A percentile compares a stretch with the other conserved stretches of the same genome.
phyloP scores from a whole-genome alignment of 2,888 invertebrate species.

The Metallyticus violacea region DNA sequence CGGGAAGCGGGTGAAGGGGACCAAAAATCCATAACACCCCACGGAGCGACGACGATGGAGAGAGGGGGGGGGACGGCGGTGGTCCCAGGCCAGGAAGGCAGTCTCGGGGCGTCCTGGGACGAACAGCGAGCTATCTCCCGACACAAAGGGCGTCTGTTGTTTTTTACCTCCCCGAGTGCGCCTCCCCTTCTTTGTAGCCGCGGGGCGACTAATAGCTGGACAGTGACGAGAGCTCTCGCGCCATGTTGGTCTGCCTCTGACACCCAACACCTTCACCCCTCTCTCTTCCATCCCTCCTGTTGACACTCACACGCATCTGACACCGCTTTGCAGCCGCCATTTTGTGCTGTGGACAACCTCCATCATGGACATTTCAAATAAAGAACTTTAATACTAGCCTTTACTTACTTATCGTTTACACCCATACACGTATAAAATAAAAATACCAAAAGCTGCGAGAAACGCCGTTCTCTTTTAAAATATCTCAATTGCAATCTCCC shows the following conservation, averaged over 20 bases:
- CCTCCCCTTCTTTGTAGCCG: neutral
- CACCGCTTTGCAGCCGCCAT: neutral
- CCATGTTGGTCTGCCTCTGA: neutral
- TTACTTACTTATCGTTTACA: neutral
- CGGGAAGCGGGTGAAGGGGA: neutral
- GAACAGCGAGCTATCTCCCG: neutral
- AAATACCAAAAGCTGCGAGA: too few species aligned
- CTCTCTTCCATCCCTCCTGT: too few species aligned
- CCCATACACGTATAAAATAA: too few species aligned
- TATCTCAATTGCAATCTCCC: too few species aligned
- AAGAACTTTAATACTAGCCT: too few species aligned
- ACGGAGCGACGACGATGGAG: neutral
- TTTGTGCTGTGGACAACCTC: neutral
- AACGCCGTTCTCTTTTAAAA: too few species aligned
- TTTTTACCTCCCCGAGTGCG: too few species aligned
- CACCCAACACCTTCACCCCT: neutral
- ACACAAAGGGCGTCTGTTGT: neutral
- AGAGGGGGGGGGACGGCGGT: neutral
- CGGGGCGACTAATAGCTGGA: neutral
- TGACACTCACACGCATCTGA: neutral
- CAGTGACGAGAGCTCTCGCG: neutral
- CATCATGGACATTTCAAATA: neutral
- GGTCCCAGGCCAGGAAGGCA: conserved; percentile 10
- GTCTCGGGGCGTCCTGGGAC: neutral
- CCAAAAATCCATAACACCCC: conserved; percentile 21